Percentiles rank a stretch among this genome's conserved stretches.
Evolutionary conservation across 2,797 vertebrate species (phyloP).

Genomic region (Synanceia verrucosa): DNA sequence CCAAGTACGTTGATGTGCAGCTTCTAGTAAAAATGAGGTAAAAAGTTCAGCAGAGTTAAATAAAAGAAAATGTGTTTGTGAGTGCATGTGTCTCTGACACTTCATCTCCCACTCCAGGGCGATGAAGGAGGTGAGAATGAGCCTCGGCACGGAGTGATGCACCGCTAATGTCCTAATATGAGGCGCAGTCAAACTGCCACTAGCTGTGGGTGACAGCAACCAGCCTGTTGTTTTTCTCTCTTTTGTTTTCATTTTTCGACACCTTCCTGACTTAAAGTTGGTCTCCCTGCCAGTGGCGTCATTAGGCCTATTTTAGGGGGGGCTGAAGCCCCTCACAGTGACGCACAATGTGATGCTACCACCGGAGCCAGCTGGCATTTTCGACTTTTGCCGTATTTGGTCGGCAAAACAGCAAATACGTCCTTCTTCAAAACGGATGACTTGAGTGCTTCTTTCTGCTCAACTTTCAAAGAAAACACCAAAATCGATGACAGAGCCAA

Average conservation of each 20-base stretch:
- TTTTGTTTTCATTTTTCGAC: background rate
- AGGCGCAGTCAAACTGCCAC: conserved; percentile 11
- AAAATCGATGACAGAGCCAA: no score
- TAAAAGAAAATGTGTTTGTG: background rate
- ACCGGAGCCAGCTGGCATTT: no score
- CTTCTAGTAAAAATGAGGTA: conserved; percentile 1
- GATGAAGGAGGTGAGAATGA: conserved; percentile 41
- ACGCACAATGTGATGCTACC: no score
- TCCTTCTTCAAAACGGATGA: no score
- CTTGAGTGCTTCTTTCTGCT: no score
- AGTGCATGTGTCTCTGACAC: conserved; percentile 21
- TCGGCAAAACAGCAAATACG: no score
- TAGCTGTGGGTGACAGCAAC: conserved; percentile 30
- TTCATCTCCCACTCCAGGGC: no score
- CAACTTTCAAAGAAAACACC: no score
- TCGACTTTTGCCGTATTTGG: no score
- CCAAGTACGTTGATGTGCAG: background rate
- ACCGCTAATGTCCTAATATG: conserved; percentile 62
- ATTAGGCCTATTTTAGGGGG: no score
- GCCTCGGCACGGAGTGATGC: conserved; percentile 40
- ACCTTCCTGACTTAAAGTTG: background rate
- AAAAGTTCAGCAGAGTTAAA: conserved; percentile 25
- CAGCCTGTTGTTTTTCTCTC: conserved; percentile 11
- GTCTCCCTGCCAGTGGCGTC: no score
- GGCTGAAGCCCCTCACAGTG: no score